phyloP scores from a whole-genome alignment of 2,888 invertebrate species.

The Mythimna lalbum region DNA sequence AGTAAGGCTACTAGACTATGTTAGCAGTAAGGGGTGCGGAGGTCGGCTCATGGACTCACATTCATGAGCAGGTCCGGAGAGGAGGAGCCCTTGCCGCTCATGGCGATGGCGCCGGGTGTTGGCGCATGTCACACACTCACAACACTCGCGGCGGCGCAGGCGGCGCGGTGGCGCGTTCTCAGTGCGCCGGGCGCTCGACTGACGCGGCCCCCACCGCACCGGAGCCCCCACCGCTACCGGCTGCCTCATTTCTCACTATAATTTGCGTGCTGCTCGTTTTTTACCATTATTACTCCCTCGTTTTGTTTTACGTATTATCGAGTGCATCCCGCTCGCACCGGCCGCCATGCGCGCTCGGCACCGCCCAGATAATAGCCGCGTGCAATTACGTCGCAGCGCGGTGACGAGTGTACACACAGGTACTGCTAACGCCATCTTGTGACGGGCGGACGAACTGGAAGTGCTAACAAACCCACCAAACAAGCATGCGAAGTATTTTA shows the following conservation, averaged over 20 bases:
- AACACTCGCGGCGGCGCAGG: constrained; percentile 86
- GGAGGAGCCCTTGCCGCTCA: constrained; percentile 68
- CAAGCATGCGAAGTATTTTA: background rate
- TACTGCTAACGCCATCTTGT: constrained; percentile 85
- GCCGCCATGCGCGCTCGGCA: constrained; percentile 89
- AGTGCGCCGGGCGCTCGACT: constrained; percentile 87
- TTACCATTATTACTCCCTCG: constrained; percentile 91
- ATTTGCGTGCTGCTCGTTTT: constrained; percentile 91
- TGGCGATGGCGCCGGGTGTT: constrained; percentile 72
- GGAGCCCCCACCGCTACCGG: constrained; percentile 90
- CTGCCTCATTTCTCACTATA: constrained; percentile 91
- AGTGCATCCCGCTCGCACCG: constrained; percentile 91
- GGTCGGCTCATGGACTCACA: constrained; percentile 82
- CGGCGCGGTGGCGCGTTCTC: constrained; percentile 84
- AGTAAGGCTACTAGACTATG: constrained; percentile 48
- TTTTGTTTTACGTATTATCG: constrained; percentile 91
- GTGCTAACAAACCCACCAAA: constrained; percentile 1
- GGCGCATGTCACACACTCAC: constrained; percentile 88
- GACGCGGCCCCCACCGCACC: constrained; percentile 86
- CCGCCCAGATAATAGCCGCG: constrained; percentile 90
- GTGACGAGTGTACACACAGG: constrained; percentile 62
- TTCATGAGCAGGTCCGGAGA: constrained; percentile 88
- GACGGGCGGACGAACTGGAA: constrained; percentile 75
- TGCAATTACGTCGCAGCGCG: constrained; percentile 85
- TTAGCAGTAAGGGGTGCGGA: constrained; percentile 47